These are phyloP conservation scores for Oligia strigilis DNA, from an alignment of 2,888 invertebrate genomes.

Conservation along the genomic window DNA sequence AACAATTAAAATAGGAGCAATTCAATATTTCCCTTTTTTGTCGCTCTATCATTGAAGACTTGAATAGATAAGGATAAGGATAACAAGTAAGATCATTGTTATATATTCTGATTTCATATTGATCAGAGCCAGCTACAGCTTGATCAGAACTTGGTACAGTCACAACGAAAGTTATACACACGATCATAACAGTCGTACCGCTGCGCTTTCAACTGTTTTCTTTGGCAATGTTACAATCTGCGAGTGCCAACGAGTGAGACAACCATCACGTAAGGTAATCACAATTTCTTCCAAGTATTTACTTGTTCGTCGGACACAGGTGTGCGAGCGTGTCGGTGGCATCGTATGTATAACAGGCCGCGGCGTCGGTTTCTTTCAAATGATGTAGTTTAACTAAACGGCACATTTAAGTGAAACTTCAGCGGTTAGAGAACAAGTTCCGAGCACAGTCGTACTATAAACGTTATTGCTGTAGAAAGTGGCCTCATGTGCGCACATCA, in stretches of 20 bases:
- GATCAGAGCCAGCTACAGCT: neutral
- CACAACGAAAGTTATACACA: neutral
- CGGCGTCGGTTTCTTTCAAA: conserved; percentile 33
- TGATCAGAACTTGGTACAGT: neutral
- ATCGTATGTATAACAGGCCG: neutral
- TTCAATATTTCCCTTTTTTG: neutral
- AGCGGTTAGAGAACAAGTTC: conserved; percentile 31
- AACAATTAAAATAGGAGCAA: neutral
- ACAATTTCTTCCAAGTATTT: neutral
- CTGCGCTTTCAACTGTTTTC: conserved; percentile 10
- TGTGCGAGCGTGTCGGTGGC: neutral
- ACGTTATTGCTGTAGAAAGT: conserved; percentile 43
- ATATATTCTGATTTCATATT: neutral
- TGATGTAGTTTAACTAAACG: conserved; percentile 50
- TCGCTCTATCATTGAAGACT: neutral
- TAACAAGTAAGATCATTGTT: too few species aligned
- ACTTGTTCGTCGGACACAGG: neutral
- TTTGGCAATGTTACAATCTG: conserved; percentile 16
- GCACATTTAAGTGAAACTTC: conserved; percentile 53
- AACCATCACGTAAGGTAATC: neutral
- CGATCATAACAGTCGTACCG: neutral
- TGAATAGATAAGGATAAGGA: neutral
- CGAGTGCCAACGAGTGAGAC: neutral
- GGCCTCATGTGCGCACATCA: neutral
- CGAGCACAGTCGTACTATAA: conserved; percentile 10